Conservation (phyloP, 1,140 invertebrate species). For the Hyles euphorbiae region DNA sequence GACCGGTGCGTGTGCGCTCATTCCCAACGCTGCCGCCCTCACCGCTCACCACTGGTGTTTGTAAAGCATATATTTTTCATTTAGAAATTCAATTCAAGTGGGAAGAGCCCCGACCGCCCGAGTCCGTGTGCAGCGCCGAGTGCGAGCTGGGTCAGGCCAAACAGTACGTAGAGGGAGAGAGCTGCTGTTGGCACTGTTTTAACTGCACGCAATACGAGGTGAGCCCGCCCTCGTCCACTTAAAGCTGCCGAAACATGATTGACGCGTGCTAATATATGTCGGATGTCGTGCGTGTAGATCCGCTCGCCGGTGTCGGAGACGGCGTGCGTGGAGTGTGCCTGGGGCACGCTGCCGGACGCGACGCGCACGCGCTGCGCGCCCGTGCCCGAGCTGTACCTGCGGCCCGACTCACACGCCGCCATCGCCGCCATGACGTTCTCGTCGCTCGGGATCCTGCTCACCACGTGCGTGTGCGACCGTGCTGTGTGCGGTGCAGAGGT, state of each 20-base stretch:
- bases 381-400: constrained; percentile 90
- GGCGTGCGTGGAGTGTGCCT: constrained; percentile 85
- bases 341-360: constrained; percentile 88
- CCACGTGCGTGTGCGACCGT: constrained; percentile 61
- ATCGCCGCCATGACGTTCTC: constrained; percentile 90
- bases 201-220: constrained; percentile 95
- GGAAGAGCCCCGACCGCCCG: constrained; percentile 83
- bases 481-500: neutral
- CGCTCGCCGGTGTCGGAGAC: constrained; percentile 85
- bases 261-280: neutral
- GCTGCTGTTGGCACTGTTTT: constrained; percentile 97
- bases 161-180: constrained; percentile 92
- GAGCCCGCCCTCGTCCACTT: neutral
- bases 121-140: constrained; percentile 92
- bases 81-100: constrained; percentile 89
- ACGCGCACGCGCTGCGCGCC: constrained; percentile 83
- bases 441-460: constrained; percentile 85
- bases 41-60: constrained; percentile 1
- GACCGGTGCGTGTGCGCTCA: constrained; percentile 75
- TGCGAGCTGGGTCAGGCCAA: constrained; percentile 92
- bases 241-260: neutral
- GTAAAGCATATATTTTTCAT: neutral
- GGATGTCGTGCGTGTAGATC: constrained; percentile 77
- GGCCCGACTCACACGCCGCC: constrained; percentile 86
- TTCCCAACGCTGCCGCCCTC: neutral